A percentile compares a stretch with the other conserved stretches of the same genome.
These are phyloP conservation scores for Meghimatium bilineatum DNA, from an alignment of 2,888 invertebrate species.

Conservation along the genomic window DNA sequence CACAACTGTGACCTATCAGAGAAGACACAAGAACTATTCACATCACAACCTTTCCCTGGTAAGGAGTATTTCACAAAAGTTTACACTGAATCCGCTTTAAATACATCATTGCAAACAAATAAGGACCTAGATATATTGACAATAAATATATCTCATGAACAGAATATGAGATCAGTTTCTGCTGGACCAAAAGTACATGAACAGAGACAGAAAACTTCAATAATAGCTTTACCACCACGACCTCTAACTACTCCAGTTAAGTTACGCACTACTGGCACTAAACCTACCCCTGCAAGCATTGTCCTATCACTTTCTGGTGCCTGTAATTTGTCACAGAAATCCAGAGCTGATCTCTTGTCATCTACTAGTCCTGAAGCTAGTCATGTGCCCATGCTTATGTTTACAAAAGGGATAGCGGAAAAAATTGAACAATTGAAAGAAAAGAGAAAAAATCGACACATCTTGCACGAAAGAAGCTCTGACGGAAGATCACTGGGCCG, in stretches of 20 bases:
- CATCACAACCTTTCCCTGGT: conserved; percentile 53
- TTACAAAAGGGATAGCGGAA: conserved; percentile 67
- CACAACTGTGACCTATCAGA: conserved; percentile 60
- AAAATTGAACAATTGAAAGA: conserved; percentile 58
- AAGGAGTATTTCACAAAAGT: conserved; percentile 63
- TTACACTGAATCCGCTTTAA: conserved; percentile 60
- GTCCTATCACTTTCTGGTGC: conserved; percentile 62
- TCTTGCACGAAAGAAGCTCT: conserved; percentile 57
- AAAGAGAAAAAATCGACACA: conserved; percentile 57
- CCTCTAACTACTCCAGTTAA: conserved; percentile 61
- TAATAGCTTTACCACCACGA: conserved; percentile 46
- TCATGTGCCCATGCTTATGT: conserved; percentile 74
- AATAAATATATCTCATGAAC: conserved; percentile 68
- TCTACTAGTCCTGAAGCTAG: conserved; percentile 62
- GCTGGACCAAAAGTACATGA: conserved; percentile 59
- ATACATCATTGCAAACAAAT: conserved; percentile 57
- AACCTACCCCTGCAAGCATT: conserved; percentile 60
- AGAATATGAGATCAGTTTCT: conserved; percentile 70
- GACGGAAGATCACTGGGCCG: conserved; percentile 58
- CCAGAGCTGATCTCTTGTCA: conserved; percentile 53
- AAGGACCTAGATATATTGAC: conserved; percentile 65
- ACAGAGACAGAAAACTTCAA: conserved; percentile 1
- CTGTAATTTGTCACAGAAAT: conserved; percentile 2
- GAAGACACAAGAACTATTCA: conserved; percentile 58
- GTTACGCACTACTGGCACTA: conserved; percentile 55